phyloP scores from a whole-genome alignment of 1,140 invertebrate species.

The Hyphantria cunea region DNA sequence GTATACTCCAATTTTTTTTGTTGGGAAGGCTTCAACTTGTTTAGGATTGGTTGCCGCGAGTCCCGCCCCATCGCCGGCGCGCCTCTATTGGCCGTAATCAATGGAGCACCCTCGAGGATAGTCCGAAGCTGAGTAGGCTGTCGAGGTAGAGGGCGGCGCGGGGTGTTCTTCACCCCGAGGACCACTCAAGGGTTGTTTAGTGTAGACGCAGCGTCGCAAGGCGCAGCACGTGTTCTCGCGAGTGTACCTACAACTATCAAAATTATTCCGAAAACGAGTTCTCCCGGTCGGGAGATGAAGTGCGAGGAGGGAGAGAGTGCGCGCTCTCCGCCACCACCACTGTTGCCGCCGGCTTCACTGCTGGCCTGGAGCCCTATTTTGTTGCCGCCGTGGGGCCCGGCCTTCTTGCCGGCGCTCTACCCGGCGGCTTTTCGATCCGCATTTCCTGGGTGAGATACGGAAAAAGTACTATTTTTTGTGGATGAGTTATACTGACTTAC shows the following conservation, averaged over 20 bases:
- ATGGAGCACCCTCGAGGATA: constrained; percentile 73
- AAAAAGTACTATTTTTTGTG: constrained; percentile 3
- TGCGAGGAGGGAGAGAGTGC: constrained; percentile 74
- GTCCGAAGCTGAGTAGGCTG: constrained; percentile 74
- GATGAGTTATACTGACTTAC: too few relatives aligned
- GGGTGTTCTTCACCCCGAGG: constrained; percentile 79
- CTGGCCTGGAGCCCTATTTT: constrained; percentile 83
- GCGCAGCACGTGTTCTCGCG: constrained; percentile 69
- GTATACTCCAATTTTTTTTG: constrained; percentile 78
- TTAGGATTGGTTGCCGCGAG: constrained; percentile 52
- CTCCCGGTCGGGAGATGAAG: constrained; percentile 78
- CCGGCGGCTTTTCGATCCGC: constrained; percentile 82
- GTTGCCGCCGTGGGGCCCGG: constrained; percentile 82
- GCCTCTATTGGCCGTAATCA: constrained; percentile 54
- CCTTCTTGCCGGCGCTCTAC: constrained; percentile 81
- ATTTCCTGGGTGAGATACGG: constrained; percentile 80
- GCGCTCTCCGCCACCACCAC: constrained; percentile 76
- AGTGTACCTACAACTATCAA: constrained; percentile 58
- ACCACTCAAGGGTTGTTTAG: constrained; percentile 81
- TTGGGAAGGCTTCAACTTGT: constrained; percentile 60
- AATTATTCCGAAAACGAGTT: constrained; percentile 76
- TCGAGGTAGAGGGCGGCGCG: constrained; percentile 76
- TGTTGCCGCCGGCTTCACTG: constrained; percentile 78
- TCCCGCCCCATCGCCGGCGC: constrained; percentile 55
- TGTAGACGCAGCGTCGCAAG: constrained; percentile 71